Evolutionary conservation across 2,797 vertebrate species (phyloP), one percentile per base, ranked within the genome.

Genomic region (Adelosebastes latens): DNA sequence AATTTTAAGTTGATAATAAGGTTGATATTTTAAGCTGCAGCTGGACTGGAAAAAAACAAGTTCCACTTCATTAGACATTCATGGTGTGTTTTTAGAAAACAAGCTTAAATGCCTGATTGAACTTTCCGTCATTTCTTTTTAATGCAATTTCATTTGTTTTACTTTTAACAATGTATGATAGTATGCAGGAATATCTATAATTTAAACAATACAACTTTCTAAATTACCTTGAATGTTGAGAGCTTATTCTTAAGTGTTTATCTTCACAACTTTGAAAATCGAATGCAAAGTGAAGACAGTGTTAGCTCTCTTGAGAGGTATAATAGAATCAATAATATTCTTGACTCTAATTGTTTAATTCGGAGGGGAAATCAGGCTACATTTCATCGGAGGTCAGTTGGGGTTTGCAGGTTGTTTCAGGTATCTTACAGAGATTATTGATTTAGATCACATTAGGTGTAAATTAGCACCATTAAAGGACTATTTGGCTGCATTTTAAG

Each of bases 1-100:
- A 14, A 62, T 80, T 62, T 63, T 39, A 58, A 88, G 49, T 27
- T 72, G 72, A 39, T 85, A 64, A 83, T 62, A 72, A 60, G 62
- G 36, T 75, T 87, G 81, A 42, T 12, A 70, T 75, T 75, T 81
- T 14, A 68, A 70, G 60, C 81, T 68, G 66, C 74, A 52, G 29
- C 36, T 77, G 56, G 36, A 66, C 22, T 71, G 31, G 39, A 42
- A 59, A 39, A 67, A 62, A 59, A 86, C 6, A 67, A 65, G 39
- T 66, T 73, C 8, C 52, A 16, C 10, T 59, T 73, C 81, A 84
- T 85, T 68, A 66, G 22, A 9, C n/a, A 46, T 59, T 77, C 18
- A 18, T 8, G 2, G 8, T 52, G 31, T 79, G 46, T 75, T 72
- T 72, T 77, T 16, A 62, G 13, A 59, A 76, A 83, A 81, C 61